phyloP scores from a whole-genome alignment of 2,888 invertebrate species.

The Globia sparganii region DNA sequence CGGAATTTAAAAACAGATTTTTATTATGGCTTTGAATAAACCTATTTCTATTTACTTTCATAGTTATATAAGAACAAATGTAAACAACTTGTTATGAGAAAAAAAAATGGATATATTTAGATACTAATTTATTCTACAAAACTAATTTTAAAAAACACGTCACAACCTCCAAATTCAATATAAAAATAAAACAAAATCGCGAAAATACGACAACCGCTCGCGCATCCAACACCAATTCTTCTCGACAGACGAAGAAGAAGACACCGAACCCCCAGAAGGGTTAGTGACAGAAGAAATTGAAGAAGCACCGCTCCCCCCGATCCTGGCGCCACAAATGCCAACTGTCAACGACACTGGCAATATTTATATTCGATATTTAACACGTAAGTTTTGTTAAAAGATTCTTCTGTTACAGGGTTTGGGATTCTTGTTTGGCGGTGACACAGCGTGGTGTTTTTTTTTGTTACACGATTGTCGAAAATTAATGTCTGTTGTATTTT shows the following conservation, averaged over 20 bases:
- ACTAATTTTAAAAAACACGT: not conserved
- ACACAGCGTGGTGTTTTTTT: not conserved
- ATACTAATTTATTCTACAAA: not conserved
- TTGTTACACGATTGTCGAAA: not conserved
- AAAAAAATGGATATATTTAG: not conserved
- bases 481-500: not conserved
- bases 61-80: not conserved
- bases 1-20: not conserved
- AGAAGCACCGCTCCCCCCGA: conserved; percentile 65
- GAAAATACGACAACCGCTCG: conserved; percentile 88
- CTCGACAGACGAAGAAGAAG: conserved; percentile 86
- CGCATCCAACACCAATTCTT: conserved; percentile 74
- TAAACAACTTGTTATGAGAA: not conserved
- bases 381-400: conserved; percentile 83
- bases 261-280: conserved; percentile 76
- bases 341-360: conserved; percentile 80
- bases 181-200: conserved; percentile 22
- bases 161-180: conserved; percentile 29
- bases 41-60: not conserved
- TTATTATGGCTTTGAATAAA: conserved; percentile 19
- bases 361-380: conserved; percentile 86
- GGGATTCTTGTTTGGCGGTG: conserved; percentile 13
- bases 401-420: conserved; percentile 80
- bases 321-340: conserved; percentile 74
- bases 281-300: conserved; percentile 73